These are phyloP conservation scores for Sycon ciliatum DNA, from an alignment of 37 sponge, comb jelly and placozoan species.

Conservation along the genomic window DNA sequence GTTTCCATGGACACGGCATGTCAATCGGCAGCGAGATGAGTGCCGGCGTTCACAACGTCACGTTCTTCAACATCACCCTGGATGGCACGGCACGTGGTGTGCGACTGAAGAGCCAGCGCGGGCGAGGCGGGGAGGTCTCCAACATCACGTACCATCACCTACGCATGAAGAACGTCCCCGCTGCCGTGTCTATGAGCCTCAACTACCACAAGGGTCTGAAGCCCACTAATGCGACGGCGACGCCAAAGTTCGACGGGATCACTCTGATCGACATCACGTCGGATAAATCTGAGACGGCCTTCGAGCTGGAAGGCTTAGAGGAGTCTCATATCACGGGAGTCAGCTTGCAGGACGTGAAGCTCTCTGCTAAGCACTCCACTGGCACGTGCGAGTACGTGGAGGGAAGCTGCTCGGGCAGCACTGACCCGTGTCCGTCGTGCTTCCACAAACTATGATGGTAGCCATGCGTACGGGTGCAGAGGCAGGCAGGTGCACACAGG, in stretches of 20 bases:
- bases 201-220: not conserved
- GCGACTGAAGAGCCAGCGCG: conserved; percentile 10
- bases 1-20: conserved; percentile 11
- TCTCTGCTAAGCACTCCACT: not conserved
- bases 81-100: conserved; percentile 1
- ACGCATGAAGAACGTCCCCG: not conserved
- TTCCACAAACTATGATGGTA: too few relatives aligned
- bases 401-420: too few relatives aligned
- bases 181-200: not conserved
- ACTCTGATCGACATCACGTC: not conserved
- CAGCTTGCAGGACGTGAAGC: not conserved
- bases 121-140: not conserved
- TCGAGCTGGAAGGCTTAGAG: not conserved
- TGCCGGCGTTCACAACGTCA: conserved; percentile 1
- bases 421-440: too few relatives aligned
- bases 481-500: too few relatives aligned
- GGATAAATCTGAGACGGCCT: not conserved
- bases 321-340: conserved; percentile 1
- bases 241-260: not conserved
- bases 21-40: conserved; percentile 5
- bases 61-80: not conserved
- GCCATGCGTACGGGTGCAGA: too few relatives aligned
- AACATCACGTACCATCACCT: not conserved
- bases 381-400: conserved; percentile 1
- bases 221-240: conserved; percentile 11